phyloP scores from a whole-genome alignment of 2,113 vertebrate genomes.

The Eretmochelys imbricata region DNA sequence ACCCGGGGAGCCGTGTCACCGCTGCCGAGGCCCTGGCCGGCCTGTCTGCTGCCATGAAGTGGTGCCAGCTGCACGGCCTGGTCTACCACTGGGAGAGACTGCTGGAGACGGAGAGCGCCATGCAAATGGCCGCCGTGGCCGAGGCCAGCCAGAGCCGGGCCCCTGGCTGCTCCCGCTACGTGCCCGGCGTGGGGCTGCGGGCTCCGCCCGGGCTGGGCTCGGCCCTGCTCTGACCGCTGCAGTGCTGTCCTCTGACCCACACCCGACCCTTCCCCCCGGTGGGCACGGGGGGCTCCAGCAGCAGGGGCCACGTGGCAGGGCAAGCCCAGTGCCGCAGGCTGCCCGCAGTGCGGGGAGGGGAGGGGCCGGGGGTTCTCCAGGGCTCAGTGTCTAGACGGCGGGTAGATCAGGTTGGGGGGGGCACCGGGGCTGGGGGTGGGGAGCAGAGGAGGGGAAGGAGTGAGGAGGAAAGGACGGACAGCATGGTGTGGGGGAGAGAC shows the following conservation, averaged over 20 bases:
- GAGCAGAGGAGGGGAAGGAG: background rate
- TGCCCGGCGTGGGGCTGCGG: background rate
- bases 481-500: background rate
- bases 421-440: too few species aligned
- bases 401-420: background rate
- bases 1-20: fast-evolving
- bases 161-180: fast-evolving
- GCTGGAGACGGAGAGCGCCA: background rate
- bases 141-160: background rate
- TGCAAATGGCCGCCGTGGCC: background rate
- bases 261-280: too few species aligned
- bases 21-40: background rate
- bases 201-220: background rate
- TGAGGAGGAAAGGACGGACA: too few species aligned
- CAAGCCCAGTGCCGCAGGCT: background rate
- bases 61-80: background rate
- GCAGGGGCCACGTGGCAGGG: too few species aligned
- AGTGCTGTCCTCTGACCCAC: background rate
- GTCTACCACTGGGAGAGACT: background rate
- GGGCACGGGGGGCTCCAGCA: background rate
- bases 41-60: background rate
- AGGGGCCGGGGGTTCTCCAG: background rate
- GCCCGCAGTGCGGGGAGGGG: background rate
- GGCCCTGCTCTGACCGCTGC: background rate
- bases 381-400: background rate